phyloP scores from a whole-genome alignment of 2,888 invertebrate species.

The Dryobotodes eremita region DNA sequence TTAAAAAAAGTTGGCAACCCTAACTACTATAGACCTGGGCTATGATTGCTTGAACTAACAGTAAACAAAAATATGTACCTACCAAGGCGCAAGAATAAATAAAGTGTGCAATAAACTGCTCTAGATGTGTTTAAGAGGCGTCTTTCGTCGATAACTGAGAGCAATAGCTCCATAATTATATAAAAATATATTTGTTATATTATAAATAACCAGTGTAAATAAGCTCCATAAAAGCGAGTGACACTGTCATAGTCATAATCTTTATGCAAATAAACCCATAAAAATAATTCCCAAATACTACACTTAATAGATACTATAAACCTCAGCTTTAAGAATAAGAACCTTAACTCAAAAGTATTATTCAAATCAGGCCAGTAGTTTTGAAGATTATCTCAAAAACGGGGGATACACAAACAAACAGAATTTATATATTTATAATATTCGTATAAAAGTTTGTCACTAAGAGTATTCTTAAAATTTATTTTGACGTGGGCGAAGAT shows the following conservation, averaged over 20 bases:
- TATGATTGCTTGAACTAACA: not conserved
- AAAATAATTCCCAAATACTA: conserved; percentile 54
- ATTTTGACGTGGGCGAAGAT: conserved; percentile 43
- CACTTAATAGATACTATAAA: conserved; percentile 49
- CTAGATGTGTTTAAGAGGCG: too few relatives aligned
- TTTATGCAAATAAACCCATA: conserved; percentile 61
- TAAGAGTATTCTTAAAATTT: conserved; percentile 54
- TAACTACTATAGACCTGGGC: not conserved
- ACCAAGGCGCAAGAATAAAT: too few relatives aligned
- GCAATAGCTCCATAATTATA: too few relatives aligned
- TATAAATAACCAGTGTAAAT: not conserved
- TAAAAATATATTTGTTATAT: not conserved
- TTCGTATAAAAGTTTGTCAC: conserved; percentile 48
- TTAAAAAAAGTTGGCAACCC: too few relatives aligned
- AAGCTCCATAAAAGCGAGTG: conserved; percentile 13
- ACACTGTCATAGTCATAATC: conserved; percentile 29
- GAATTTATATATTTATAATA: conserved; percentile 60
- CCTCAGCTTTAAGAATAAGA: conserved; percentile 55
- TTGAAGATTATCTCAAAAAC: conserved; percentile 63
- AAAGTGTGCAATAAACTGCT: too few relatives aligned
- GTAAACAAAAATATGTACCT: not conserved
- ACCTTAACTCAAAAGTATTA: conserved; percentile 54
- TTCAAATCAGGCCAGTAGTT: conserved; percentile 66
- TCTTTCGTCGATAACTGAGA: not conserved
- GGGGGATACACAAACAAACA: conserved; percentile 63